Evolutionary conservation across 2,113 vertebrate species (phyloP).

Genomic region (Lamprotornis superbus): DNA sequence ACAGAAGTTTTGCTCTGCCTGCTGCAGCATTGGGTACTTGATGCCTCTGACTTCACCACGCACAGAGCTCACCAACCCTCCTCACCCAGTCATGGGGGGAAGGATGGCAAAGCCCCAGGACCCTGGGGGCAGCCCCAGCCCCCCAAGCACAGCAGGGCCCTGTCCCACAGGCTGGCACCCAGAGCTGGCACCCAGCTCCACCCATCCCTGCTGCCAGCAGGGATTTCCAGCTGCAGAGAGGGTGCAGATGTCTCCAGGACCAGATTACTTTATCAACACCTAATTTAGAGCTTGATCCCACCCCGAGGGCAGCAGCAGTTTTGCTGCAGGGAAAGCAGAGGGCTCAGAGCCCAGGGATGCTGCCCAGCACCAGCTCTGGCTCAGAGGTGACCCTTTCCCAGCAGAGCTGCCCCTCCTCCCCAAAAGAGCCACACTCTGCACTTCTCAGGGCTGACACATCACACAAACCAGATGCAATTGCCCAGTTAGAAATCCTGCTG

Average conservation of each 20-base stretch:
- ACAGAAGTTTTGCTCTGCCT: background rate
- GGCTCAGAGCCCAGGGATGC: background rate
- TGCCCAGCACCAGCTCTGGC: background rate
- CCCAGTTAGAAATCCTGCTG: background rate
- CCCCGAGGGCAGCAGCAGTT: background rate
- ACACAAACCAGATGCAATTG: background rate
- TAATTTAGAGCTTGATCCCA: fast-evolving
- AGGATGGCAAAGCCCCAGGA: background rate
- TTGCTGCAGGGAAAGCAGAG: background rate
- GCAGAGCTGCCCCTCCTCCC: background rate
- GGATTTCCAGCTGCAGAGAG: fast-evolving
- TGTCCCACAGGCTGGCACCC: background rate
- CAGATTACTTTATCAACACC: background rate
- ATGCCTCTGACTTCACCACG: fast-evolving
- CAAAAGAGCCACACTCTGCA: fast-evolving
- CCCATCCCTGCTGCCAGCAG: background rate
- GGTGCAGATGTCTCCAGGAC: background rate
- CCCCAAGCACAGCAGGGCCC: background rate
- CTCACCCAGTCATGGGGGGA: fast-evolving
- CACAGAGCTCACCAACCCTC: background rate
- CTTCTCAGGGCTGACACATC: fast-evolving
- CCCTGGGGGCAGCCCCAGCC: background rate
- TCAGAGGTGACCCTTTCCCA: background rate
- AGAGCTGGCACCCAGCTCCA: too few relatives aligned
- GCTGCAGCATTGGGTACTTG: fast-evolving